Evolutionary conservation across 2,888 invertebrate genomes (phyloP), one percentile per base, ranked within the genome.

Genomic region (Diaphora mendica): DNA sequence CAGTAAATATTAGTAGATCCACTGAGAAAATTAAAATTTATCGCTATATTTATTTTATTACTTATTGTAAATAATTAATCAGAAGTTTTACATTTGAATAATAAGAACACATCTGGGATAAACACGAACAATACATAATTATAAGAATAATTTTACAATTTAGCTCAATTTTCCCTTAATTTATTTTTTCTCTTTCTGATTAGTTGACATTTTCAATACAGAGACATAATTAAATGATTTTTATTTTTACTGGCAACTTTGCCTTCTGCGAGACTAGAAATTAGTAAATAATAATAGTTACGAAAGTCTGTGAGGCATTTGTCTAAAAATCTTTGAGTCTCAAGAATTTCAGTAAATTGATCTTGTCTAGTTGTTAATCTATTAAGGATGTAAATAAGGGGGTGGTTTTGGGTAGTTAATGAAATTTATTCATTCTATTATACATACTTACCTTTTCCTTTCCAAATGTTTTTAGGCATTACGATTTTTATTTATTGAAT

Each of bases 1-100:
- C 44, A 78, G 77, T 73, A 71, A 79, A 75, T 76, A 66, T 35
- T 78, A 74, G 71, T 66, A 44, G 65, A 74, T 78, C 76, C 84
- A 81, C 83, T 84, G 80, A 83, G 76, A 67, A 42, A 70, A 48
- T 30, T 20, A 7, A 64, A 67, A 30, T 48, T 35, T 30, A 30
- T 30, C 20, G 0, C 48, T 30, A 30, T 48, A 20, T 20, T 26
- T 33, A 30, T n/a, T n/a, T 5, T 26, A 26, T 65, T 15, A 15
- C 15, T 35, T 55, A 3, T 2, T 20, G n/a, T 15, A n/a, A 42
- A 3, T 35, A 23, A 39, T 64, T 4, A n/a, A 55, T 55, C 13
- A 55, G n/a, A 59, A 55, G 55, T 26, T 59, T 59, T 26, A 26
- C n/a, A 59, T 15, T 59, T 13, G 5, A 59, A 26, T 26, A 26